Percentiles rank a stretch among this genome's conserved stretches.
phyloP scores from a whole-genome alignment of 2,888 invertebrate genomes.

The Megaustenia siamemsis region DNA sequence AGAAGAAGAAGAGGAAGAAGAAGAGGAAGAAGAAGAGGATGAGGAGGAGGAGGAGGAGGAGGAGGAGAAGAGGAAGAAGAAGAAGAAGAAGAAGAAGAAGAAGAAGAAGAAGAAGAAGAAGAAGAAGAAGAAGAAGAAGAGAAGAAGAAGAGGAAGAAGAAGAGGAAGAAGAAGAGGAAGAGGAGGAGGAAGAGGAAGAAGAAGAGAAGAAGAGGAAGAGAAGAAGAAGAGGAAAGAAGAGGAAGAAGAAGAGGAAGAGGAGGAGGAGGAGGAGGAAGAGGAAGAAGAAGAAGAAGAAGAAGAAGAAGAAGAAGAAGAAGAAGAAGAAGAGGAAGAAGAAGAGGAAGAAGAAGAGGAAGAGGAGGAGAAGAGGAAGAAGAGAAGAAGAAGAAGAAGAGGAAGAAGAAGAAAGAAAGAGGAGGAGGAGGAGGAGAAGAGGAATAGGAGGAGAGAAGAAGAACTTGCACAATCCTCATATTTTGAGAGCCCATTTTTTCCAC shows the following conservation, averaged over 20 bases:
- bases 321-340: constrained; percentile 4
- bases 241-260: neutral
- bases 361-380: too few species aligned
- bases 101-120: neutral
- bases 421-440: neutral
- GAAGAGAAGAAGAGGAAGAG: neutral
- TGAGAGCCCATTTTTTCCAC: too few species aligned
- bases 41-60: neutral
- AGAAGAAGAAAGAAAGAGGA: neutral
- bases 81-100: neutral
- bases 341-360: constrained; percentile 30
- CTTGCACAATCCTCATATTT: too few species aligned
- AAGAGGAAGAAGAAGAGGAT: neutral
- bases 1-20: too few species aligned
- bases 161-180: constrained; percentile 9
- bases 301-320: neutral
- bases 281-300: neutral
- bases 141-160: neutral
- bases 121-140: neutral
- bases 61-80: neutral
- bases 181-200: constrained; percentile 4
- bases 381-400: neutral
- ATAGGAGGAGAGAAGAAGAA: neutral
- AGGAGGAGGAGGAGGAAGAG: too few species aligned
- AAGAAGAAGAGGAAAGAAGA: neutral